A percentile compares a stretch with the other conserved stretches of the same genome.
phyloP scores from a whole-genome alignment of 2,888 invertebrate genomes.

The Cephus spinipes region DNA sequence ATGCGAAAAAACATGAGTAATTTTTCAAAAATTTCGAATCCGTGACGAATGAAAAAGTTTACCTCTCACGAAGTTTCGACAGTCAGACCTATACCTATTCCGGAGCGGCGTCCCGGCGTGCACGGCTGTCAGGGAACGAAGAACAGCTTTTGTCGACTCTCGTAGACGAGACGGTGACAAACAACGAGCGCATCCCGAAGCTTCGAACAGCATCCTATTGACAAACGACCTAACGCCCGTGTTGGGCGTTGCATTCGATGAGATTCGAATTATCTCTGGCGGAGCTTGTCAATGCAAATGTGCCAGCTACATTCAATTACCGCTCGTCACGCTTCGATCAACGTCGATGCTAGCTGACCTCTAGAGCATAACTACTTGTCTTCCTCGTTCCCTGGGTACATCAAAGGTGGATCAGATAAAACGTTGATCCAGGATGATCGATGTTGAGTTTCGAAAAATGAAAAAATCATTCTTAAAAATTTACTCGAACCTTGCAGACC shows the following conservation, averaged over 20 bases:
- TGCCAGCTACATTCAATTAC: constrained; percentile 65
- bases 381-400: neutral
- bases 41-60: neutral
- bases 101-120: constrained; percentile 30
- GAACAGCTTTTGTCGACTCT: constrained; percentile 17
- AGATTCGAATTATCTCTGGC: constrained; percentile 66
- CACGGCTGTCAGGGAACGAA: neutral
- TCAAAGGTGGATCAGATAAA: neutral
- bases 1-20: neutral
- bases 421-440: neutral
- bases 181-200: constrained; percentile 41
- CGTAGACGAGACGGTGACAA: constrained; percentile 50
- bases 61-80: neutral
- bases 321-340: constrained; percentile 64
- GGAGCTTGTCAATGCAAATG: constrained; percentile 65
- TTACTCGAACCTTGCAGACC: neutral
- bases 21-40: no score
- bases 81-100: neutral
- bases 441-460: neutral
- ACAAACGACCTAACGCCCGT: constrained; percentile 64
- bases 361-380: neutral
- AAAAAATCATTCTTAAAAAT: neutral
- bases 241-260: constrained; percentile 62
- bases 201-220: constrained; percentile 47
- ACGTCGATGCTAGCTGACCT: constrained; percentile 21